These are phyloP conservation scores for Machaerirhynchus nigripectus DNA, from an alignment of 2,113 vertebrate genomes.

Conservation along the genomic window DNA sequence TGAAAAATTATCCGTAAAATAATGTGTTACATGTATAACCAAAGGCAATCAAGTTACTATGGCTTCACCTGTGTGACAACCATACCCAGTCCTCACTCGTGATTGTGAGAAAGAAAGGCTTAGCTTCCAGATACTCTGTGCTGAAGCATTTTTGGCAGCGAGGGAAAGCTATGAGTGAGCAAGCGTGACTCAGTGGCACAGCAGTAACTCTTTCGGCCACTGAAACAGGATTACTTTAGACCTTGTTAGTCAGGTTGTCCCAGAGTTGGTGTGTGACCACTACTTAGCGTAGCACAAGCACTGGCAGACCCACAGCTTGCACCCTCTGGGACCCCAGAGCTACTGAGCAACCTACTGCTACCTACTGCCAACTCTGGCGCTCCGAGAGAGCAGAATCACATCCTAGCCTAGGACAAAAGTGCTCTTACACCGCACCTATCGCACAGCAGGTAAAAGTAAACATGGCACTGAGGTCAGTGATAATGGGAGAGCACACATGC, in stretches of 20 bases:
- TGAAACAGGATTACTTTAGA: background rate
- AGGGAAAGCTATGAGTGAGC: background rate
- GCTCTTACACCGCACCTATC: background rate
- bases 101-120: background rate
- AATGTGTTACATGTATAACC: background rate
- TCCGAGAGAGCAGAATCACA: background rate
- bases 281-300: background rate
- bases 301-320: background rate
- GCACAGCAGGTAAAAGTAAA: background rate
- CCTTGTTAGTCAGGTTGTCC: background rate
- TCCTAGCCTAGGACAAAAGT: background rate
- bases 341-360: background rate
- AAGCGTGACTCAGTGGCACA: background rate
- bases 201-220: background rate
- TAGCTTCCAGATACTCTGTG: background rate
- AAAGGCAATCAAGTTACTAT: background rate
- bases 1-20: background rate
- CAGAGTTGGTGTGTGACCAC: background rate
- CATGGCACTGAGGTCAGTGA: background rate
- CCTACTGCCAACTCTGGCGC: background rate
- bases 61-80: background rate
- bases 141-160: background rate
- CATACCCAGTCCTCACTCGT: background rate
- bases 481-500: background rate
- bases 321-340: background rate